Conservation (phyloP, 2,113 vertebrate genomes). For the Neogobius melanostomus region DNA sequence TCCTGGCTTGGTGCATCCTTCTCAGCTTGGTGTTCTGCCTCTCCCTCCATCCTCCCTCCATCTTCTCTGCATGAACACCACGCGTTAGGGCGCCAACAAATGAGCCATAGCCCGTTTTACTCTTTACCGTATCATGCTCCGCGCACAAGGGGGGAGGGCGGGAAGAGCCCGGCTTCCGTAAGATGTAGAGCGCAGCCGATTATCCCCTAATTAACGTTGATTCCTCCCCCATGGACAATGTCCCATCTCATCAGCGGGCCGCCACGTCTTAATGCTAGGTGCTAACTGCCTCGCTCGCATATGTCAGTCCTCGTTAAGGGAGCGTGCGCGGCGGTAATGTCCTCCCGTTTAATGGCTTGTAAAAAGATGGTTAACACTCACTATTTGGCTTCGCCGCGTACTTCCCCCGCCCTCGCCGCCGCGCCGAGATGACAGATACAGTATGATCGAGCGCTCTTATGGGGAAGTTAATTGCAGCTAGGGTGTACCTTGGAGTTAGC, state of each 20-base stretch:
- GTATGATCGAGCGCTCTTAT: conserved; percentile 65
- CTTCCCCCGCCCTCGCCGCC: conserved; percentile 41
- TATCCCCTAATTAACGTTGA: conserved; percentile 95
- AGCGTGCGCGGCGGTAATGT: conserved; percentile 85
- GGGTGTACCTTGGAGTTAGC: conserved; percentile 42
- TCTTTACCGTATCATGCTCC: conserved; percentile 74
- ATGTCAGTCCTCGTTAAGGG: conserved; percentile 99
- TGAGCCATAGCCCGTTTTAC: conserved; percentile 68
- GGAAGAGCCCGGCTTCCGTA: conserved; percentile 50
- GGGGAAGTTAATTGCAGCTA: conserved; percentile 67
- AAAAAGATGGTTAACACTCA: conserved; percentile 98
- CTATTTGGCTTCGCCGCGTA: conserved; percentile 80
- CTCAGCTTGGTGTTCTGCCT: conserved; percentile 23
- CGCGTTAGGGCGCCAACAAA: conserved; percentile 59
- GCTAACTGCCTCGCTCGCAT: conserved; percentile 95
- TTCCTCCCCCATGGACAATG: conserved; percentile 90
- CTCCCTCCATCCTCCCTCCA: conserved; percentile 34
- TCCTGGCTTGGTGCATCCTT: conserved; percentile 33
- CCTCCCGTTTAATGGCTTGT: conserved; percentile 95
- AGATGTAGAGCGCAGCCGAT: conserved; percentile 83
- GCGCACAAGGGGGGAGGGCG: conserved; percentile 13
- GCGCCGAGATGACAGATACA: conserved; percentile 62
- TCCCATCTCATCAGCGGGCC: conserved; percentile 85
- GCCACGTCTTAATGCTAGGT: conserved; percentile 86
- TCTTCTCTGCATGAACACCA: conserved; percentile 53